Percentiles rank a stretch among this genome's conserved stretches.
phyloP scores from a whole-genome alignment of 1,140 invertebrate species.

The Drosophila tristis region DNA sequence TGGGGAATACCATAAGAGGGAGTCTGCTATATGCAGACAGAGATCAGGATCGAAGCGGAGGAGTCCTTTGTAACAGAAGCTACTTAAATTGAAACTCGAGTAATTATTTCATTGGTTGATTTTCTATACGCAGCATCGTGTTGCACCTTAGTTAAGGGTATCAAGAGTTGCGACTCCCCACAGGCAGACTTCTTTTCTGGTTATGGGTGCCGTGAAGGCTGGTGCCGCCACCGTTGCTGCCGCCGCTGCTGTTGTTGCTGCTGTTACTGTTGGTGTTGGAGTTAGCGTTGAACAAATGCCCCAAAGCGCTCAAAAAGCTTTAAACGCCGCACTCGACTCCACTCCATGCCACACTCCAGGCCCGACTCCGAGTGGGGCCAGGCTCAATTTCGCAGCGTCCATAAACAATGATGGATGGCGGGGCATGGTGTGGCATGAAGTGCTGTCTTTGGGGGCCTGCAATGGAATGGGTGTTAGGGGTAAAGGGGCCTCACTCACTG shows the following conservation, averaged over 20 bases:
- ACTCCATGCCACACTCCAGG: slow-evolving; percentile 23
- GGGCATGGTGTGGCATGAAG: slow-evolving; percentile 7
- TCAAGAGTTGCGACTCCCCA: no score
- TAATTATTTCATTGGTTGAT: no score
- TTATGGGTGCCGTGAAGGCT: not conserved
- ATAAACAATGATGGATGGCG: slow-evolving; percentile 65
- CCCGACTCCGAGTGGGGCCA: slow-evolving; percentile 35
- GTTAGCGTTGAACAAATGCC: slow-evolving; percentile 75
- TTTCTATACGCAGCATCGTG: no score
- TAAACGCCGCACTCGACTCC: slow-evolving; percentile 65
- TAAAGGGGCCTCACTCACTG: not conserved
- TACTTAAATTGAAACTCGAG: no score
- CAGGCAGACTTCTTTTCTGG: no score
- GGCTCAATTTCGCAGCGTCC: slow-evolving; percentile 72
- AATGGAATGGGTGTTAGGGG: not conserved
- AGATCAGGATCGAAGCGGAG: no score
- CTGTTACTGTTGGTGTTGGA: slow-evolving; percentile 41
- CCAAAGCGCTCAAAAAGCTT: slow-evolving; percentile 79
- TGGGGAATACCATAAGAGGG: no score
- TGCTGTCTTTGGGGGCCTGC: slow-evolving; percentile 6
- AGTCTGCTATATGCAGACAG: no score
- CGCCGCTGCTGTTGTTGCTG: not conserved
- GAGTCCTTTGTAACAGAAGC: no score
- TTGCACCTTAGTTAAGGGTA: no score
- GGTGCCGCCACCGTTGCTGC: slow-evolving; percentile 8